A percentile compares a stretch with the other conserved stretches of the same genome.
phyloP scores from a whole-genome alignment of 1,140 invertebrate species.

The Drosophila ironensis region DNA sequence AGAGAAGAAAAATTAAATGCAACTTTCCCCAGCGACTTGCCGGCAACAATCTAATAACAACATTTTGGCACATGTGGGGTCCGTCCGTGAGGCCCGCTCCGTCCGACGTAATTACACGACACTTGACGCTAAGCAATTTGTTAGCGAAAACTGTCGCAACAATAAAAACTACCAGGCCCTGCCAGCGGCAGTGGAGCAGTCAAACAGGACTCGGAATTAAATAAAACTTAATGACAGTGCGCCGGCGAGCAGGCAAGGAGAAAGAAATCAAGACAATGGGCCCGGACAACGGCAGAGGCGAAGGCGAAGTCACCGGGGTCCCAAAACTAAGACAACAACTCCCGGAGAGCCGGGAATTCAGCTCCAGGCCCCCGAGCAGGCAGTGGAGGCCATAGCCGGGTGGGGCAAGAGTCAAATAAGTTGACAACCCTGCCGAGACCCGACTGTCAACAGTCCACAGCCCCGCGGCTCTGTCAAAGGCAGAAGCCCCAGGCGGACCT shows the following conservation, averaged over 20 bases:
- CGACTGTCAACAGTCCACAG: slow-evolving; percentile 54
- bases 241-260: slow-evolving; percentile 28
- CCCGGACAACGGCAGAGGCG: no score
- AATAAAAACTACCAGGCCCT: slow-evolving; percentile 66
- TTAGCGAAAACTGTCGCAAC: slow-evolving; percentile 78
- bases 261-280: slow-evolving; percentile 33
- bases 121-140: slow-evolving; percentile 82
- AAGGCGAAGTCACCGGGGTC: slow-evolving; percentile 8
- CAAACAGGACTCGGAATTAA: slow-evolving; percentile 74
- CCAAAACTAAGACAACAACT: slow-evolving; percentile 57
- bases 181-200: slow-evolving; percentile 21
- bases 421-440: slow-evolving; percentile 51
- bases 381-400: neutral
- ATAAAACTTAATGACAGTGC: slow-evolving; percentile 76
- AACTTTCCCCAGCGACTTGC: slow-evolving; percentile 72
- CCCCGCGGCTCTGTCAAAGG: slow-evolving; percentile 31
- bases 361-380: slow-evolving; percentile 27
- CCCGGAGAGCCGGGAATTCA: slow-evolving; percentile 46
- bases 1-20: slow-evolving; percentile 71
- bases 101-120: slow-evolving; percentile 78
- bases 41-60: slow-evolving; percentile 77
- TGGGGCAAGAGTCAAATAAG: slow-evolving; percentile 52
- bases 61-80: slow-evolving; percentile 59
- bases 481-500: slow-evolving; percentile 17
- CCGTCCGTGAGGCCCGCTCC: slow-evolving; percentile 11